Evolutionary conservation across 2,888 invertebrate genomes (phyloP).

Genomic region (Chrysolina haemoptera): DNA sequence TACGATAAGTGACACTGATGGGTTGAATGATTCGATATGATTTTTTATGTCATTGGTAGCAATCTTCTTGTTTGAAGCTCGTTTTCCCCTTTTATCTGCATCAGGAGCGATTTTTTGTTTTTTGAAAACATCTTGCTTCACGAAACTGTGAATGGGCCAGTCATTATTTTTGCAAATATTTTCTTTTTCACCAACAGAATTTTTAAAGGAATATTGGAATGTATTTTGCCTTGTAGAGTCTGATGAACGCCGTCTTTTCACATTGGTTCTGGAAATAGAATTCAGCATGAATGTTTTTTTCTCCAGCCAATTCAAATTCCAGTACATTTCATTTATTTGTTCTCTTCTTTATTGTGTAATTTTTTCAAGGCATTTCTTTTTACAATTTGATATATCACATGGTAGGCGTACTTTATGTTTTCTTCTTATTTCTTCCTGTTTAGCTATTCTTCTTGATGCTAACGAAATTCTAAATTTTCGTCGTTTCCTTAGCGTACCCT

Average conservation of each 20-base stretch:
- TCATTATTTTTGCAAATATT: neutral
- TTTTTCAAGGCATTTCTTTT: neutral
- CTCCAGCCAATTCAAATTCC: neutral
- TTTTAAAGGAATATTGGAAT: neutral
- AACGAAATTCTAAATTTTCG: neutral
- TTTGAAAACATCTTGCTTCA: neutral
- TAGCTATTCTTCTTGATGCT: neutral
- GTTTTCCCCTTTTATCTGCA: slow-evolving; percentile 7
- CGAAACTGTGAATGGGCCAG: neutral
- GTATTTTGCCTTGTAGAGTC: neutral
- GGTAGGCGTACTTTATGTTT: neutral
- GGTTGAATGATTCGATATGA: slow-evolving; percentile 43
- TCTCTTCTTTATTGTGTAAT: neutral
- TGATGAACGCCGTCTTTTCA: neutral
- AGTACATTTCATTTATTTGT: neutral
- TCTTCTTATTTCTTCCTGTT: neutral
- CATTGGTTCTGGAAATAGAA: neutral
- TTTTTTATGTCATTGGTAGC: slow-evolving; percentile 21
- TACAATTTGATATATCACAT: neutral
- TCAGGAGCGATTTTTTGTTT: slow-evolving; percentile 5
- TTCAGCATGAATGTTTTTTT: neutral
- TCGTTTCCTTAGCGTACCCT: neutral
- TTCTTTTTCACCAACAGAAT: too few species aligned
- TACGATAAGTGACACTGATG: slow-evolving; percentile 43
- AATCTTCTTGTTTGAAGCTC: slow-evolving; percentile 16